Evolutionary conservation across 2,888 invertebrate genomes (phyloP), one percentile per base, ranked within the genome.

Genomic region (Eilema sororculum): DNA sequence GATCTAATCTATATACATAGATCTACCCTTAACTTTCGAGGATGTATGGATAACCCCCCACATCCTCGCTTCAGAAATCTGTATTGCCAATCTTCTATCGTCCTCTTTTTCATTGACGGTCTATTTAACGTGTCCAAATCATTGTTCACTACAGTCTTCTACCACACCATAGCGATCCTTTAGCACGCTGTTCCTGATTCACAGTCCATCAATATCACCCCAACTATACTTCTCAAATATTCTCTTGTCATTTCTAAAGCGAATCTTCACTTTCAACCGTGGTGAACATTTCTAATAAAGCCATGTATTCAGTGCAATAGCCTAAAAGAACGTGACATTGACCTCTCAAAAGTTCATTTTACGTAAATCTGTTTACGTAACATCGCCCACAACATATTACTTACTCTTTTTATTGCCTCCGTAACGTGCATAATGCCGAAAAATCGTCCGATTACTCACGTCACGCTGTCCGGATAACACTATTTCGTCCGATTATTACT

Each of bases 281-380:
- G 58, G 58, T 58, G 58, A 56, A 52, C 8, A 30, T 41, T 46
- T 10, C 56, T 13, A 22, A 56, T 30, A 52, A 52, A 64, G 65
- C 33, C 30, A 28, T 25, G 24, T 60, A 25, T 28, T 41, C 41
- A 41, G 58, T 46, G 5, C 58, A 24, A 60, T 24, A 65, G 25
- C 25, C 58, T n/a, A 58, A 37, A 25, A 16, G 58, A 67, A 74
- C 67, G 78, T 85, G 92, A 91, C 93, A 93, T 93, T 93, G 93
- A 92, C 93, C 92, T 86, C 80, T 83, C 84, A 84, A 87, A 89
- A 91, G 91, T 89, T 90, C 89, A 90, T 80, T 84, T 91, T 90
- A 87, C 89, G 81, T 76, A 73, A 73, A 68, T 77, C 24, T 58
- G 79, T 78, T 88, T 88, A 84, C 90, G 90, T 87, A 90, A 92